Evolutionary conservation across 2,888 invertebrate species (phyloP).

Genomic region (Eudasyphora cyanicolor): DNA sequence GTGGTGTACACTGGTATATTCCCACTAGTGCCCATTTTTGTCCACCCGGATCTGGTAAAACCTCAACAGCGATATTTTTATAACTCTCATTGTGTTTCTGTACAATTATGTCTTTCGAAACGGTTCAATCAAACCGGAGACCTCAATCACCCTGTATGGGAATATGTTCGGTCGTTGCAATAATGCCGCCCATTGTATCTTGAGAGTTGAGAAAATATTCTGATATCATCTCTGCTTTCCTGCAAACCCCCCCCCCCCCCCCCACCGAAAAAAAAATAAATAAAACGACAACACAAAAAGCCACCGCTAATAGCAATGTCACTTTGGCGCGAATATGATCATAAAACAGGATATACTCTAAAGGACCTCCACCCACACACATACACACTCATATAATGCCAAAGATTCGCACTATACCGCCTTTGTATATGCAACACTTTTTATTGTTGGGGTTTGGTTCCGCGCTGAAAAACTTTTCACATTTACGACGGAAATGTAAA

Average conservation of each 20-base stretch:
- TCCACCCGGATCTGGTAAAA: too few species aligned
- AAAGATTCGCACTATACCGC: background rate
- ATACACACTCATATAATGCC: background rate
- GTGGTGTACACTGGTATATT: too few species aligned
- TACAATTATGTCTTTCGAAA: too few species aligned
- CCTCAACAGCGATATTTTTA: too few species aligned
- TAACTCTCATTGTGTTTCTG: too few species aligned
- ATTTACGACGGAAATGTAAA: conserved; percentile 43
- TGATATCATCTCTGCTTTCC: background rate
- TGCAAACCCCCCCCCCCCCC: too few species aligned
- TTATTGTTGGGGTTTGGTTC: conserved; percentile 9
- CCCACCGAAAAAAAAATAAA: background rate
- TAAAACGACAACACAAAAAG: background rate
- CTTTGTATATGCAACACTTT: conserved; percentile 27
- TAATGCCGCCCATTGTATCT: background rate
- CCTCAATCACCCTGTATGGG: too few species aligned
- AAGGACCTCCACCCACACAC: background rate
- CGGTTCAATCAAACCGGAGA: too few species aligned
- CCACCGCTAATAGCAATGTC: conserved; percentile 49
- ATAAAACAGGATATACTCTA: conserved; percentile 37
- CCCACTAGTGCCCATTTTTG: too few species aligned
- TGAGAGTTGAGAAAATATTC: conserved; percentile 2
- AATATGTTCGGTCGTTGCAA: too few species aligned
- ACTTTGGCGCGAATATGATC: conserved; percentile 50
- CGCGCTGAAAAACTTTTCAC: conserved; percentile 28